Percentiles rank a stretch among this genome's conserved stretches.
These are phyloP conservation scores for Lutjanus argentimaculatus DNA, from an alignment of 2,797 vertebrate genomes.

Conservation along the genomic window DNA sequence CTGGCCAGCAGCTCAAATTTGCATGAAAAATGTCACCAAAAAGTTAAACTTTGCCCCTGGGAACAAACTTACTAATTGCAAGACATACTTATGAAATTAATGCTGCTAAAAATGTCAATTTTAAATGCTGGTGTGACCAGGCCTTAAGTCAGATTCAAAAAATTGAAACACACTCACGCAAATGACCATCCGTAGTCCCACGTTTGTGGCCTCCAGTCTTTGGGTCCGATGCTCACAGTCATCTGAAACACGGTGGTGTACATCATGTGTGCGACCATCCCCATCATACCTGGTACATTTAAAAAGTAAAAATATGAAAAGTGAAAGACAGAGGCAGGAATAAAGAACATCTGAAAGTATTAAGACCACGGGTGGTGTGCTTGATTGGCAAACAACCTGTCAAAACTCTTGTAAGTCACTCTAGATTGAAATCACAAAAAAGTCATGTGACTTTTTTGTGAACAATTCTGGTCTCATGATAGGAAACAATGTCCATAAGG, in stretches of 20 bases:
- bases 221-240: constrained; percentile 88
- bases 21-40: no score
- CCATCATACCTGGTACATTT: constrained; percentile 83
- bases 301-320: neutral
- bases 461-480: neutral
- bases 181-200: constrained; percentile 90
- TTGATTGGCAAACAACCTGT: no score
- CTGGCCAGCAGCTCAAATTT: neutral
- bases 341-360: no score
- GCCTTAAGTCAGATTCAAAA: neutral
- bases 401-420: neutral
- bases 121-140: no score
- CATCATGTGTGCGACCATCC: constrained; percentile 91
- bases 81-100: no score
- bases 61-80: no score
- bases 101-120: no score
- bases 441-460: no score
- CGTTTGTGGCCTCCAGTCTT: constrained; percentile 88
- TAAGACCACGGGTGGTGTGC: no score
- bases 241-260: constrained; percentile 89
- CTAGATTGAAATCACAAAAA: no score
- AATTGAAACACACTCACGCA: constrained; percentile 77
- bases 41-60: no score
- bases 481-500: neutral
- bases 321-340: no score